These are phyloP conservation scores for Gadopsis marmoratus DNA, from an alignment of 2,797 vertebrate species.

Conservation along the genomic window DNA sequence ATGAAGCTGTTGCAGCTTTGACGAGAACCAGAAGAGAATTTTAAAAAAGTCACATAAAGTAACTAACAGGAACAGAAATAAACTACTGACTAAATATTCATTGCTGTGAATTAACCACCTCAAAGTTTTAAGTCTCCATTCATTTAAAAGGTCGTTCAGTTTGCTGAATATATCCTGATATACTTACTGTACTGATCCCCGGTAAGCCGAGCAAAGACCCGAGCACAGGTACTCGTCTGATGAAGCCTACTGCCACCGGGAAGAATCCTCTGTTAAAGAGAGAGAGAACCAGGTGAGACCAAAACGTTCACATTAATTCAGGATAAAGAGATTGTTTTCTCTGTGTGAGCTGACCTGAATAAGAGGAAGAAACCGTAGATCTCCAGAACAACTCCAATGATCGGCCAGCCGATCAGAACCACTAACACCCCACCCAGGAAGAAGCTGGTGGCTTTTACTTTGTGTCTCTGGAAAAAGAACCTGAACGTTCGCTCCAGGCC, in stretches of 20 bases:
- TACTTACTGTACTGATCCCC: conserved; percentile 94
- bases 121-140: background rate
- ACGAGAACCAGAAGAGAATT: background rate
- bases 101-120: background rate
- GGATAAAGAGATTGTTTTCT: background rate
- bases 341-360: conserved; percentile 88
- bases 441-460: conserved; percentile 95
- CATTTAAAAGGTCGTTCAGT: background rate
- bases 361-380: conserved; percentile 98
- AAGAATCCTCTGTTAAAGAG: conserved; percentile 91
- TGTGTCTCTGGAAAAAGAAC: conserved; percentile 98
- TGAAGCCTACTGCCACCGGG: conserved; percentile 96
- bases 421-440: conserved; percentile 95
- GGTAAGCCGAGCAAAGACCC: conserved; percentile 96
- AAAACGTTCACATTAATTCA: background rate
- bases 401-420: conserved; percentile 96
- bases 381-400: conserved; percentile 95
- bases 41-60: background rate
- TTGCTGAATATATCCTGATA: too few species aligned
- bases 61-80: background rate
- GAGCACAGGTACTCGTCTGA: conserved; percentile 94
- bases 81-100: background rate
- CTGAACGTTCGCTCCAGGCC: conserved; percentile 96
- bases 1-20: background rate
- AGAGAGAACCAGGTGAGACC: conserved; percentile 5